Percentiles rank a stretch among this genome's conserved stretches.
Conservation (phyloP, 2,888 invertebrate species). For the Pachydiplax longipennis region DNA sequence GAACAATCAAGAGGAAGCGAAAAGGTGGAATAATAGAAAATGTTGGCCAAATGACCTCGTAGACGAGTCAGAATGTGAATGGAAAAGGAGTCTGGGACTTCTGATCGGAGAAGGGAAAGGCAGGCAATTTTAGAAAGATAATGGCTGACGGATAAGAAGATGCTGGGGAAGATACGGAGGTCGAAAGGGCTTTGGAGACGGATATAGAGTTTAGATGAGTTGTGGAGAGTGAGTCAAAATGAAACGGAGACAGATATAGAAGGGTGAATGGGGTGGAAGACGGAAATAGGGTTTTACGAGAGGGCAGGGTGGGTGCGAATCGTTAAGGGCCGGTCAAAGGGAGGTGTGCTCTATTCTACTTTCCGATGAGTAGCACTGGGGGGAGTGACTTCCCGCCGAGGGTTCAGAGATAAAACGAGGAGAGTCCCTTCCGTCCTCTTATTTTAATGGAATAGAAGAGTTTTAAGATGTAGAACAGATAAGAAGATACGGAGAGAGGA, state of each 20-base stretch:
- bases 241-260: not conserved
- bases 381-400: not conserved
- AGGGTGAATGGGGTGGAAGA: not conserved
- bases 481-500: not conserved
- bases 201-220: not conserved
- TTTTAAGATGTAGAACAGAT: not conserved
- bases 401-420: not conserved
- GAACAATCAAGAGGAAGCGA: not conserved
- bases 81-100: not conserved
- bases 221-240: not conserved
- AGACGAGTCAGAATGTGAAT: not conserved
- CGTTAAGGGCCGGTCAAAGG: not conserved
- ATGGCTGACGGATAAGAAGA: not conserved
- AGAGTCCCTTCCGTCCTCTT: not conserved
- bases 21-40: not conserved
- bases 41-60: not conserved
- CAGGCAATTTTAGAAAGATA: not conserved
- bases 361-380: not conserved
- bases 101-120: not conserved
- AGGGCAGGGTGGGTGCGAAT: not conserved
- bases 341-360: not conserved
- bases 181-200: not conserved
- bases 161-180: not conserved
- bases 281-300: not conserved
- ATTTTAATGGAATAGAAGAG: slow-evolving; percentile 7